phyloP scores from a whole-genome alignment of 1,140 invertebrate genomes.

The Episyrphus balteatus region DNA sequence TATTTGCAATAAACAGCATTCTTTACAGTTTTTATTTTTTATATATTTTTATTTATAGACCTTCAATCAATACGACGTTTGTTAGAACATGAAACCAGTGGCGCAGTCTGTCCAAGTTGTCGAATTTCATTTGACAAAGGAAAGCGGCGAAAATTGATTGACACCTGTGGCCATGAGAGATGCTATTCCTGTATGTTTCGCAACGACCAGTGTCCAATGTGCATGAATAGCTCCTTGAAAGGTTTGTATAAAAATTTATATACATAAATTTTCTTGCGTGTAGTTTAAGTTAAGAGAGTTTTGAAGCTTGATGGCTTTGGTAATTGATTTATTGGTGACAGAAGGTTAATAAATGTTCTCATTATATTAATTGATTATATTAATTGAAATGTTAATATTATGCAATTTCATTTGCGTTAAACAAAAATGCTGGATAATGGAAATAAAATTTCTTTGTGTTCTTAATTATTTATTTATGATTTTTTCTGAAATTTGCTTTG shows the following conservation, averaged over 20 bases:
- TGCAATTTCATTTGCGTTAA: too few species aligned
- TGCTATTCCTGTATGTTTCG: conserved; percentile 90
- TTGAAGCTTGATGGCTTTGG: not conserved
- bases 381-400: too few species aligned
- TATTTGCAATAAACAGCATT: too few species aligned
- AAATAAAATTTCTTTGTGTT: too few species aligned
- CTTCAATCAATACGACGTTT: conserved; percentile 52
- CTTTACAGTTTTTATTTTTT: conserved; percentile 8
- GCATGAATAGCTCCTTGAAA: conserved; percentile 42
- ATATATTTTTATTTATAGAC: conserved; percentile 45
- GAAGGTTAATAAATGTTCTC: too few species aligned
- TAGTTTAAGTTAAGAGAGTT: not conserved
- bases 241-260: conserved; percentile 17
- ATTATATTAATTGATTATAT: too few species aligned
- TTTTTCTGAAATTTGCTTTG: too few species aligned
- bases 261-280: not conserved
- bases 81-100: conserved; percentile 39
- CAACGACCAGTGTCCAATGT: conserved; percentile 82
- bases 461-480: too few species aligned
- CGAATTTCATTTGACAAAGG: conserved; percentile 90
- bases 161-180: conserved; percentile 85
- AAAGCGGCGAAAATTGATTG: conserved; percentile 85
- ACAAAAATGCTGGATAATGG: too few species aligned
- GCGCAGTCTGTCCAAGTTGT: conserved; percentile 64
- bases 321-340: too few species aligned